Evolutionary conservation across 1,140 invertebrate genomes (phyloP).

Genomic region (Pectinophora gossypiella): DNA sequence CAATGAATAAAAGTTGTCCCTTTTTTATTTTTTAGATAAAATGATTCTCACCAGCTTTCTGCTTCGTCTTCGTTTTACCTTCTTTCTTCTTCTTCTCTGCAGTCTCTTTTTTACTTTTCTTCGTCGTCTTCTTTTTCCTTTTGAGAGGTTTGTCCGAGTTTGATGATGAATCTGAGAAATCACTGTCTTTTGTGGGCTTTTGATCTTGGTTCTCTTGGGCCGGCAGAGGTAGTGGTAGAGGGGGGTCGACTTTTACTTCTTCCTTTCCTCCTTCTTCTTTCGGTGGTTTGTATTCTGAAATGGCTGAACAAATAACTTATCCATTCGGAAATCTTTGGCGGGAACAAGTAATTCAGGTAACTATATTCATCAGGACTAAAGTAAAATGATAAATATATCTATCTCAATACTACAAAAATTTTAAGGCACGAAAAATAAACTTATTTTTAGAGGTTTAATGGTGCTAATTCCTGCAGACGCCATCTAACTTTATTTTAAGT

Average conservation of each 20-base stretch:
- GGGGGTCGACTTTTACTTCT: background rate
- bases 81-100: constrained; percentile 30
- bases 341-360: no score
- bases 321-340: no score
- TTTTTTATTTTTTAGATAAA: no score
- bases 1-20: no score
- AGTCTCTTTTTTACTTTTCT: constrained; percentile 15
- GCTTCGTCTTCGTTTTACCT: constrained; percentile 23
- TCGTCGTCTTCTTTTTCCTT: constrained; percentile 31
- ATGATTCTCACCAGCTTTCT: constrained; percentile 19
- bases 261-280: constrained; percentile 34
- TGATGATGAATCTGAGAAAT: constrained; percentile 43
- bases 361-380: no score
- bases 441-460: no score
- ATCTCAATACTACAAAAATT: no score
- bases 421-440: no score
- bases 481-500: no score
- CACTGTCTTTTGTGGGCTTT: constrained; percentile 27
- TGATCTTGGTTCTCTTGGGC: constrained; percentile 7
- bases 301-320: no score
- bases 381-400: no score
- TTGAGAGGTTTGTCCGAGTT: constrained; percentile 56
- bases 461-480: no score
- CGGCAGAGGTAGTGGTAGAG: constrained; percentile 2
- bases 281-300: constrained; percentile 36